These are phyloP conservation scores for Drosophila prostipennis DNA, from an alignment of 2,888 invertebrate genomes.

Conservation along the genomic window DNA sequence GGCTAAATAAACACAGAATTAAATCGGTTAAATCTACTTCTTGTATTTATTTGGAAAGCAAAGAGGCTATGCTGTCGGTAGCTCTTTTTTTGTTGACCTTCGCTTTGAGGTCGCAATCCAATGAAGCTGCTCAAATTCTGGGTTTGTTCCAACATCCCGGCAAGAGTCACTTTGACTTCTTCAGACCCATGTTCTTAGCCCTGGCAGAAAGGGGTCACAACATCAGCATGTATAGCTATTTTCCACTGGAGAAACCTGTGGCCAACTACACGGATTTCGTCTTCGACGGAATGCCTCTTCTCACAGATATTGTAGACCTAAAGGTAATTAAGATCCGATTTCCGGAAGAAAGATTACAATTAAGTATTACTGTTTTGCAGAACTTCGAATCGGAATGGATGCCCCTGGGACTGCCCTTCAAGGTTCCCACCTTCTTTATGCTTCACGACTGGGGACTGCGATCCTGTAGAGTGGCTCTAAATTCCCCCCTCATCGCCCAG, in stretches of 20 bases:
- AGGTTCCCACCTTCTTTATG: constrained; percentile 77
- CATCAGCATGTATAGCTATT: constrained; percentile 84
- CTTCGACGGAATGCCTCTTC: constrained; percentile 67
- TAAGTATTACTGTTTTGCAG: constrained; percentile 23
- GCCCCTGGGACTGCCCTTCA: constrained; percentile 58
- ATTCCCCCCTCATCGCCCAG: constrained; percentile 68
- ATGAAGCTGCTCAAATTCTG: constrained; percentile 70
- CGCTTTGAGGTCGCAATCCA: constrained; percentile 4
- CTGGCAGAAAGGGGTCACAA: constrained; percentile 84
- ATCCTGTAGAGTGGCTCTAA: constrained; percentile 69
- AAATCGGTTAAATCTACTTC: neutral
- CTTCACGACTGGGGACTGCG: constrained; percentile 74
- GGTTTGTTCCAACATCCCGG: constrained; percentile 84
- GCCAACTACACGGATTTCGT: constrained; percentile 78
- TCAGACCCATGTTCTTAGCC: constrained; percentile 82
- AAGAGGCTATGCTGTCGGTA: constrained; percentile 11
- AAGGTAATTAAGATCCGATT: constrained; percentile 52
- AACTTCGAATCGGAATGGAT: constrained; percentile 41
- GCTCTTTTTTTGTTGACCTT: constrained; percentile 14
- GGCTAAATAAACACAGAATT: neutral
- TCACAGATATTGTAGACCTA: constrained; percentile 75
- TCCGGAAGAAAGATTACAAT: no score
- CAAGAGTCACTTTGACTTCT: constrained; percentile 84
- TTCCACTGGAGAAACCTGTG: constrained; percentile 79
- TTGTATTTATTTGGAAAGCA: neutral